Evolutionary conservation across 2,113 vertebrate species (phyloP).

Genomic region (Erpornis zantholeuca): DNA sequence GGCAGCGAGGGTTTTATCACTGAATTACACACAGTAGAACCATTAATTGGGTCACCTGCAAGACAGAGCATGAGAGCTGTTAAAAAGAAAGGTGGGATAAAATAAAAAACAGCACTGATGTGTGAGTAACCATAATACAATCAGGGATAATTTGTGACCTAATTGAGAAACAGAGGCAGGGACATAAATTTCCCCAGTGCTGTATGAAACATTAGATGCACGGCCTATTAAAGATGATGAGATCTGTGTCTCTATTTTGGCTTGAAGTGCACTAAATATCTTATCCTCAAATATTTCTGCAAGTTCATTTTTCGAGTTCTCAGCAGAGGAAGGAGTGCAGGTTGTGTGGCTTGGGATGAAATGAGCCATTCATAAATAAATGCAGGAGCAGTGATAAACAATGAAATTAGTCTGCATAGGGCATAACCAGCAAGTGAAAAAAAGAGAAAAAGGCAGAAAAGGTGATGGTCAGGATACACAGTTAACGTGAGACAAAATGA

Average conservation of each 20-base stretch:
- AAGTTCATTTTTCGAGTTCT: neutral
- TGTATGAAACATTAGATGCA: neutral
- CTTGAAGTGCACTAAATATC: neutral
- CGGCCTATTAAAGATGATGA: neutral
- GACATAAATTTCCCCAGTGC: neutral
- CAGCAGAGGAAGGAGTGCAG: neutral
- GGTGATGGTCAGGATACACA: neutral
- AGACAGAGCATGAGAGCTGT: neutral
- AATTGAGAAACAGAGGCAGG: neutral
- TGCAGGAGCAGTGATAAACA: neutral
- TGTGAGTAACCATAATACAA: neutral
- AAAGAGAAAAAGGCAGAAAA: neutral
- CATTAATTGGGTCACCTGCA: neutral
- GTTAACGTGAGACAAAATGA: neutral
- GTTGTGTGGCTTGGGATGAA: neutral
- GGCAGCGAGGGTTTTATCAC: neutral
- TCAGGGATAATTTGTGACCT: neutral
- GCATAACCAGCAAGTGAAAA: neutral
- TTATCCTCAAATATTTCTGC: neutral
- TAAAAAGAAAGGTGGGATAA: neutral
- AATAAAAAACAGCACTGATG: neutral
- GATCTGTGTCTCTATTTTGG: conserved; percentile 12
- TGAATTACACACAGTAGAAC: neutral
- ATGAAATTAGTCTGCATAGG: neutral
- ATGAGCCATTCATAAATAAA: neutral